phyloP scores from a whole-genome alignment of 2,797 vertebrate genomes.

The Lycodopsis pacificus region DNA sequence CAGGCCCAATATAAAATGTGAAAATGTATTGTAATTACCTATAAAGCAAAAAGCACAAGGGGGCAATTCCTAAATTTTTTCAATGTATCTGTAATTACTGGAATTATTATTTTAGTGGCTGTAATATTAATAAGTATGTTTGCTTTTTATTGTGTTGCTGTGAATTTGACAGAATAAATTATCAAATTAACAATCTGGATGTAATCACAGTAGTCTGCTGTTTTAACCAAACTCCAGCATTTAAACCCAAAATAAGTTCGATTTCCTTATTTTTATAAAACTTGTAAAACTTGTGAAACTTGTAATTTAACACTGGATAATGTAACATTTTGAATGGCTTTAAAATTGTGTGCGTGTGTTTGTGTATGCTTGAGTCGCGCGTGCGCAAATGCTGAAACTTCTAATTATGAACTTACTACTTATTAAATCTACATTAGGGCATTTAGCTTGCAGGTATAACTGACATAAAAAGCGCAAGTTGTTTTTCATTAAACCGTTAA shows the following conservation, averaged over 20 bases:
- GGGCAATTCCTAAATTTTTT: neutral
- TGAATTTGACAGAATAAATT: neutral
- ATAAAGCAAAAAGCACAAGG: neutral
- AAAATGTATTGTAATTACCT: slow-evolving; percentile 8
- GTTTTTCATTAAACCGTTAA: slow-evolving; percentile 16
- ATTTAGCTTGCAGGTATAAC: neutral
- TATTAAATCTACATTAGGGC: neutral
- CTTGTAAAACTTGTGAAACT: slow-evolving; percentile 11
- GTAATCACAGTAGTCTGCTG: slow-evolving; percentile 1
- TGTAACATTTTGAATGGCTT: neutral
- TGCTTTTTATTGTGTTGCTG: slow-evolving; percentile 1
- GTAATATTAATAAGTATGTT: slow-evolving; percentile 7
- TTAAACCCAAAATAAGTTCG: neutral
- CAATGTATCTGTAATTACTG: slow-evolving; percentile 13
- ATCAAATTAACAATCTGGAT: slow-evolving; percentile 18
- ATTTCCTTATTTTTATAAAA: neutral
- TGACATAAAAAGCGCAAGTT: slow-evolving; percentile 3
- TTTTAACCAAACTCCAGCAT: slow-evolving; percentile 14
- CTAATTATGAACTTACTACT: neutral
- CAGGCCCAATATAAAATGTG: neutral
- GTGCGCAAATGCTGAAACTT: slow-evolving; percentile 10
- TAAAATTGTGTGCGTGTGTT: slow-evolving; percentile 1
- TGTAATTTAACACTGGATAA: neutral
- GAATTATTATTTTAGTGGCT: neutral
- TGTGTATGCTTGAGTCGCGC: neutral